Conservation (phyloP, 2,797 vertebrate genomes). For the Arnoldichthys spilopterus region DNA sequence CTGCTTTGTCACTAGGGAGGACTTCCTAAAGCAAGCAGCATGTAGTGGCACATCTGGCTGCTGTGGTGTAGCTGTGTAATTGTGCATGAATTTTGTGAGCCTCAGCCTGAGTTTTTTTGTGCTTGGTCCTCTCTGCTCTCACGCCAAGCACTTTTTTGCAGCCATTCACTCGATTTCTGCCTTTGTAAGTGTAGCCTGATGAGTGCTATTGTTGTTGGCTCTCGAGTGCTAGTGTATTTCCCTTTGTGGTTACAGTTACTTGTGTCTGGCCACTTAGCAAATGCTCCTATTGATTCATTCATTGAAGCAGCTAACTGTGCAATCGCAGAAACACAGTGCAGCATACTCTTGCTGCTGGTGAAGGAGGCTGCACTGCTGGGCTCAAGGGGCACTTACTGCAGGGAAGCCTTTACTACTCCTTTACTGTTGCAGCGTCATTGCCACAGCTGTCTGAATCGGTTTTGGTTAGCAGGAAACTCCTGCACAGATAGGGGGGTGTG, state of each 20-base stretch:
- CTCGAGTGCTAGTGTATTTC: constrained; percentile 23
- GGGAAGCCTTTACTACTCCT: constrained; percentile 7
- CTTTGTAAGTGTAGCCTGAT: constrained; percentile 23
- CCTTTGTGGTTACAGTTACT: background rate
- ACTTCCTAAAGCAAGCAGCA: constrained; percentile 63
- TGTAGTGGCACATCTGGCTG: constrained; percentile 70
- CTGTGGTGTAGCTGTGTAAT: constrained; percentile 53
- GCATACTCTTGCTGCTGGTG: background rate
- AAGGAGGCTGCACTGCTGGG: constrained; percentile 15
- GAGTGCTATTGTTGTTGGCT: constrained; percentile 19
- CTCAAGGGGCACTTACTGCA: constrained; percentile 15
- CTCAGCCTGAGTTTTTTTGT: constrained; percentile 27
- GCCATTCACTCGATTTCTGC: constrained; percentile 20
- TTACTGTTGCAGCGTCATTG: constrained; percentile 1
- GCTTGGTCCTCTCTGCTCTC: background rate
- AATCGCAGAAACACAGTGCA: constrained; percentile 13
- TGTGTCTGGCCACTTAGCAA: constrained; percentile 15
- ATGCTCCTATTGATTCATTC: constrained; percentile 12
- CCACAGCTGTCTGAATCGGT: constrained; percentile 16
- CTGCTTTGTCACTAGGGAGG: constrained; percentile 70
- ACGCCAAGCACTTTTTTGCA: background rate
- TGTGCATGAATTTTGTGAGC: constrained; percentile 57
- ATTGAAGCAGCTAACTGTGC: constrained; percentile 8
- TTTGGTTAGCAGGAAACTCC: background rate
- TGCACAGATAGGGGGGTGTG: constrained; percentile 9